Percentiles rank a stretch among this genome's conserved stretches.
Evolutionary conservation across 2,888 invertebrate genomes (phyloP).

Genomic region (Theristus sp.): DNA sequence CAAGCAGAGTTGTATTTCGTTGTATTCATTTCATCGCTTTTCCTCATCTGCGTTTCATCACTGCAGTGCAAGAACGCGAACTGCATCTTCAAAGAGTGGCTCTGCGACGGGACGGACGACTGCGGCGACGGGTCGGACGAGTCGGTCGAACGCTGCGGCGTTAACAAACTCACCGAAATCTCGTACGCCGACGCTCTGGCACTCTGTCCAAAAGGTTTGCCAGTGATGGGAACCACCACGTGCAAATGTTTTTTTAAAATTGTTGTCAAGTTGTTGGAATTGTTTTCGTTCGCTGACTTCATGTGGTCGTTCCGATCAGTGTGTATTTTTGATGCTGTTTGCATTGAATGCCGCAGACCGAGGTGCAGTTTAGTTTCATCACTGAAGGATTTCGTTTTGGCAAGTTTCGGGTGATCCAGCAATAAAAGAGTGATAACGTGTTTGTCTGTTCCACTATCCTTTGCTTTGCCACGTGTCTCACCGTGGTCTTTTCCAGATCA

Average conservation of each 20-base stretch:
- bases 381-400: no score
- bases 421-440: no score
- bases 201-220: background rate
- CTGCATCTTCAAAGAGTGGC: background rate
- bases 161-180: background rate
- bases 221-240: no score
- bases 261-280: background rate
- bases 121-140: conserved; percentile 51
- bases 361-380: no score
- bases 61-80: conserved; percentile 55
- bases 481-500: background rate
- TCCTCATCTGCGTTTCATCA: background rate
- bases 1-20: no score
- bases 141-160: conserved; percentile 35
- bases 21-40: background rate
- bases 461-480: no score
- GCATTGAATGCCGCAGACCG: no score
- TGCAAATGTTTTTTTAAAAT: no score
- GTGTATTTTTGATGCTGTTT: no score
- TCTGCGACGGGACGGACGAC: conserved; percentile 85
- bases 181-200: background rate
- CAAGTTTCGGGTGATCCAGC: no score
- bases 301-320: no score
- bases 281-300: background rate
- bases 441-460: no score